Evolutionary conservation across 2,888 invertebrate species (phyloP).

Genomic region (Lypha dubia): DNA sequence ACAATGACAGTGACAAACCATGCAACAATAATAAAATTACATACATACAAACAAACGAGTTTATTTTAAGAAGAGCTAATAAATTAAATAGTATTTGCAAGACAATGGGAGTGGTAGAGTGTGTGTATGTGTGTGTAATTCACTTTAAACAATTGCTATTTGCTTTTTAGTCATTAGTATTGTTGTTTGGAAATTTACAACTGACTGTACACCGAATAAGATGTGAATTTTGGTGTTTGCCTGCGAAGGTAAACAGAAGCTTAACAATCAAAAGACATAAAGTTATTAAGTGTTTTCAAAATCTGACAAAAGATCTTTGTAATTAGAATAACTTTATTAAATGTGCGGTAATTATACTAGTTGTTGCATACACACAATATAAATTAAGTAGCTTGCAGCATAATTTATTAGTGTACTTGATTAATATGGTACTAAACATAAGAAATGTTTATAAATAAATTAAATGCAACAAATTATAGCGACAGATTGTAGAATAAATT

Average conservation of each 20-base stretch:
- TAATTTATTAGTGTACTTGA: not conserved
- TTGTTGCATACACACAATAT: conserved; percentile 25
- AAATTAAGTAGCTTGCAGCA: conserved; percentile 31
- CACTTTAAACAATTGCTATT: conserved; percentile 18
- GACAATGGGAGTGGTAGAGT: not conserved
- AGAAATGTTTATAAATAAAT: not conserved
- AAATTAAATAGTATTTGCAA: conserved; percentile 27
- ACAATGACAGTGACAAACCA: conserved; percentile 62
- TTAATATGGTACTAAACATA: not conserved
- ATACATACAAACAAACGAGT: conserved; percentile 1
- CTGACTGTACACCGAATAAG: not conserved
- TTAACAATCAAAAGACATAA: conserved; percentile 27
- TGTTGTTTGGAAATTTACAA: not conserved
- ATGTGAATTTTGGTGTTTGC: not conserved
- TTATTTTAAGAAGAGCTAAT: conserved; percentile 55
- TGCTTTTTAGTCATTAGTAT: conserved; percentile 28
- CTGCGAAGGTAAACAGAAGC: conserved; percentile 4
- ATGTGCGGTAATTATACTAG: conserved; percentile 23
- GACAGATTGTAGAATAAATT: not conserved
- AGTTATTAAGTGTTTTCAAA: conserved; percentile 48
- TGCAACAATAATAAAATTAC: conserved; percentile 43
- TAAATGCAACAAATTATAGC: not conserved
- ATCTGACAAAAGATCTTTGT: conserved; percentile 48
- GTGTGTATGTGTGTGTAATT: conserved; percentile 13
- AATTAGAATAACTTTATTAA: conserved; percentile 49